Evolutionary conservation across 1,140 invertebrate species (phyloP).

Genomic region (Neuroterus valhalla): DNA sequence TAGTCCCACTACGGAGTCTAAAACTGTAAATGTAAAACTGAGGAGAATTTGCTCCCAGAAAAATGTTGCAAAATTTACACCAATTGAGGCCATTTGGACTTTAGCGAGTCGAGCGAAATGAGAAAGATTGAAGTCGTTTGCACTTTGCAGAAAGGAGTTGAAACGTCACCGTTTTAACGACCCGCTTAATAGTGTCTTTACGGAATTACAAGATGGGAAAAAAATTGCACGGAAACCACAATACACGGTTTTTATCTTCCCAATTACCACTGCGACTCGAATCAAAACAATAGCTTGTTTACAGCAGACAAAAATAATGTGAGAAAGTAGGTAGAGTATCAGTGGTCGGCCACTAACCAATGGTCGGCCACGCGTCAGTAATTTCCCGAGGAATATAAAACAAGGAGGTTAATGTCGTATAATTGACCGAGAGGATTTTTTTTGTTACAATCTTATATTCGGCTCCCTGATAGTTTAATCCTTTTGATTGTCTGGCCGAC

Average conservation of each 20-base stretch:
- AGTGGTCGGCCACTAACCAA: too few relatives aligned
- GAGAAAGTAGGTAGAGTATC: too few relatives aligned
- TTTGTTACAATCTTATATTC: too few relatives aligned
- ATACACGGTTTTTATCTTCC: neutral
- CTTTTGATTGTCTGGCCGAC: too few relatives aligned
- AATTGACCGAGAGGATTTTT: too few relatives aligned
- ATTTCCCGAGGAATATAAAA: too few relatives aligned
- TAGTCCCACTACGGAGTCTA: neutral
- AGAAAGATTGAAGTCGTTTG: constrained; percentile 19
- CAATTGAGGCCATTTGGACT: neutral
- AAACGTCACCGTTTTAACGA: constrained; percentile 1
- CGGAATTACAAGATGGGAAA: neutral
- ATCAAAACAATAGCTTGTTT: constrained; percentile 24
- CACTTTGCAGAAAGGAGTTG: neutral
- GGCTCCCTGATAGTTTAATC: too few relatives aligned
- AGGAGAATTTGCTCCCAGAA: neutral
- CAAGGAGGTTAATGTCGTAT: too few relatives aligned
- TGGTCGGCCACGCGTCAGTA: too few relatives aligned
- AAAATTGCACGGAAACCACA: neutral
- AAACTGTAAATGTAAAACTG: neutral
- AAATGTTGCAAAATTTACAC: constrained; percentile 22
- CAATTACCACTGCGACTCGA: neutral
- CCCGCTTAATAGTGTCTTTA: constrained; percentile 26
- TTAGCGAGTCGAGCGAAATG: constrained; percentile 1
- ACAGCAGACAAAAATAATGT: neutral